Conservation (phyloP, 1,140 invertebrate species). For the Hyphantria cunea region DNA sequence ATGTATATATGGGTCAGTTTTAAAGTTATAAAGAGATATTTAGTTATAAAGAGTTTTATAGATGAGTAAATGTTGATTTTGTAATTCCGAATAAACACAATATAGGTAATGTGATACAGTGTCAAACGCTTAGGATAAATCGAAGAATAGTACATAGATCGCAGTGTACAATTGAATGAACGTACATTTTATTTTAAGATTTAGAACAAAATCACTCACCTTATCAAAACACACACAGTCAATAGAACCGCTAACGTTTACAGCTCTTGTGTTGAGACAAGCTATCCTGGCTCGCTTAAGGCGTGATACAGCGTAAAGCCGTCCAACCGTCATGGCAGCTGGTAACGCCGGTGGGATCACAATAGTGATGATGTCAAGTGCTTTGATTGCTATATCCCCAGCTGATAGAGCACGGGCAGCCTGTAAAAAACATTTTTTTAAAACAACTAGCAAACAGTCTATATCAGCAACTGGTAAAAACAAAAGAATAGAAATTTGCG, state of each 20-base stretch:
- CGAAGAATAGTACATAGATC: no score
- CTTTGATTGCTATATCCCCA: slow-evolving; percentile 85
- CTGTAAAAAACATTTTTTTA: slow-evolving; percentile 36
- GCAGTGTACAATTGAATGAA: no score
- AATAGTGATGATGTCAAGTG: slow-evolving; percentile 95
- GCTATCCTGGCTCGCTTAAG: slow-evolving; percentile 92
- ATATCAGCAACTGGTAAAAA: no score
- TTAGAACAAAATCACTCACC: slow-evolving; percentile 78
- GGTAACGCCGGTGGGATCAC: slow-evolving; percentile 96
- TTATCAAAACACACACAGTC: slow-evolving; percentile 99
- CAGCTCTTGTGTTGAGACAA: slow-evolving; percentile 96
- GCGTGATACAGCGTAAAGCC: slow-evolving; percentile 94
- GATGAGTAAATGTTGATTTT: no score
- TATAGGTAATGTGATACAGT: no score
- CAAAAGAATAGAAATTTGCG: no score
- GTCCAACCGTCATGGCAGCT: slow-evolving; percentile 96
- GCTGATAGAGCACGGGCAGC: slow-evolving; percentile 61
- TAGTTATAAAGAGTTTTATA: no score
- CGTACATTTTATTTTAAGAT: no score
- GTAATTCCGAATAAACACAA: no score
- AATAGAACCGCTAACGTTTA: slow-evolving; percentile 97
- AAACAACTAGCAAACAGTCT: not conserved
- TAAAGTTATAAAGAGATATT: no score
- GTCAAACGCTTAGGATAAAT: no score
- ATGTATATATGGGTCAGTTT: no score